phyloP scores from a whole-genome alignment of 2,113 vertebrate species.

The Oplegnathus fasciatus region DNA sequence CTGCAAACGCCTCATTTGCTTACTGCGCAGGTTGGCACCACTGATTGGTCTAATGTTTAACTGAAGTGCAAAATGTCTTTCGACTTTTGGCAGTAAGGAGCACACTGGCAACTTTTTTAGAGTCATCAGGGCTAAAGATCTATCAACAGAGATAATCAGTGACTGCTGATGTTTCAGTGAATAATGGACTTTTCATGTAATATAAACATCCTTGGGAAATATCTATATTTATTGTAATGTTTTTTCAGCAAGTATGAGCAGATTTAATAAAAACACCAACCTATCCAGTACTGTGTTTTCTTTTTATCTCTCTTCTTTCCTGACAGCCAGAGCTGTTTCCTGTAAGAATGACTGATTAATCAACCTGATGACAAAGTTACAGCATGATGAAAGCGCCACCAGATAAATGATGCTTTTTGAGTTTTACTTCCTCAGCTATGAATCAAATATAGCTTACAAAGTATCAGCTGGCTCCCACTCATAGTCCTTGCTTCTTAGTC shows the following conservation, averaged over 20 bases:
- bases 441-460: background rate
- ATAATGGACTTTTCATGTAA: background rate
- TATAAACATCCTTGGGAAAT: background rate
- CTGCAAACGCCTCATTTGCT: constrained; percentile 2
- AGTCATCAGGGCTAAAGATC: background rate
- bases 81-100: background rate
- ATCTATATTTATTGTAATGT: background rate
- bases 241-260: background rate
- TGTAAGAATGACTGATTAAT: background rate
- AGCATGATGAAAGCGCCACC: background rate
- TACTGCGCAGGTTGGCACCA: background rate
- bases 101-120: background rate
- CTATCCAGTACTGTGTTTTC: background rate
- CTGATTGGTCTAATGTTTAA: background rate
- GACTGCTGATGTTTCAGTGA: background rate
- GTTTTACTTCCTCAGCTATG: constrained; percentile 56
- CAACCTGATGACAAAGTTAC: background rate
- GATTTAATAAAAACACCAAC: constrained; percentile 8
- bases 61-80: background rate
- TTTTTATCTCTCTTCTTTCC: background rate
- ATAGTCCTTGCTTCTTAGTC: constrained; percentile 34
- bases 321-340: background rate
- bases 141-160: background rate
- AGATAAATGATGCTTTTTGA: background rate
- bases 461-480: constrained; percentile 1